phyloP scores from a whole-genome alignment of 2,797 vertebrate species.

The Rousettus madagascariensis region DNA sequence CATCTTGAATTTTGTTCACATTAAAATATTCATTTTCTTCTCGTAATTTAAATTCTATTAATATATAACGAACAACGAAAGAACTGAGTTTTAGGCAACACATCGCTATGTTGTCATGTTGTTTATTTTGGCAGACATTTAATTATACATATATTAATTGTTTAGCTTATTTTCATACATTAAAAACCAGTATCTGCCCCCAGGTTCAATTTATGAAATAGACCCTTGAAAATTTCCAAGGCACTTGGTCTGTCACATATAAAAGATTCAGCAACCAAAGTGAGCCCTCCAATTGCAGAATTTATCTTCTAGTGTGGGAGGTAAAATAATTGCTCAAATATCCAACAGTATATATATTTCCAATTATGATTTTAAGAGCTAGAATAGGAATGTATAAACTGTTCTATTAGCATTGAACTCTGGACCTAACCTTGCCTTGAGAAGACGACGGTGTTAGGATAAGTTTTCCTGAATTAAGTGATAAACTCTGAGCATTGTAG shows the following conservation, averaged over 20 bases:
- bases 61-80: background rate
- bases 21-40: background rate
- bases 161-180: background rate
- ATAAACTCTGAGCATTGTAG: background rate
- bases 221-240: background rate
- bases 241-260: background rate
- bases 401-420: background rate
- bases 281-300: background rate
- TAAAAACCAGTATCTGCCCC: background rate
- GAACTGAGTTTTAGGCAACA: background rate
- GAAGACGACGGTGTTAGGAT: background rate
- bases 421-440: background rate
- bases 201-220: background rate
- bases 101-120: background rate
- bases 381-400: background rate
- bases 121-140: slow-evolving; percentile 19
- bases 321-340: background rate
- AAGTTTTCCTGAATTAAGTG: background rate
- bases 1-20: slow-evolving; percentile 3
- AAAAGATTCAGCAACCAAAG: background rate
- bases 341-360: background rate
- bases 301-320: background rate
- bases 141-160: background rate
- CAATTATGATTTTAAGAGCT: background rate
- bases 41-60: slow-evolving; percentile 2